Evolutionary conservation across 2,797 vertebrate species (phyloP), one percentile per base, ranked within the genome.

Genomic region (Mus spretus): DNA sequence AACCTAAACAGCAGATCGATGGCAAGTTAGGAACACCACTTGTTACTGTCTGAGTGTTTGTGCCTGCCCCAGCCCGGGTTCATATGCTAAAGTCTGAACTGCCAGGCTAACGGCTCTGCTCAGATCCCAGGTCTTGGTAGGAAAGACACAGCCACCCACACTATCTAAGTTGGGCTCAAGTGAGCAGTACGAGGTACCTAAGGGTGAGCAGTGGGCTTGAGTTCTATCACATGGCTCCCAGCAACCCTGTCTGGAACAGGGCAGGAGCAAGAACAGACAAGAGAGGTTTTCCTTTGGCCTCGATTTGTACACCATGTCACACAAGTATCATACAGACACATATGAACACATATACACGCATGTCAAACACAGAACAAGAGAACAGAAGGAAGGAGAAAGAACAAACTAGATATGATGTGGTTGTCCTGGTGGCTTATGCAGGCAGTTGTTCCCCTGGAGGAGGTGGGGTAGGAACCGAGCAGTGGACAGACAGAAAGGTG

Each of bases 1-100:
- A 75, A 40, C 26, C 0, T 4, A 1, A 40, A 55, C 12, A 65
- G 74, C 5, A 4, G 34, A 63, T 84, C n/a, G 9, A 3, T 0
- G 22, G 31, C 79, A 55, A 80, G n/a, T 19, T 50, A 78, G 40
- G n/a, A 47, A 24, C 13, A n/a, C 14, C 1, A 19, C 44, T 63
- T 67, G 8, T 40, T 44, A 15, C 61, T 78, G 61, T 61, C 81
- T 20, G 57, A 81, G 55, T 34, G 87, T 95, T 24, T 65, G 57
- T 34, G 47, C 37, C n/a, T 31, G 8, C 17, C 47, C 14, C 6
- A 9, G 3, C 37, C 24, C 6, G n/a, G 15, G 72, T 77, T 47
- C 50, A 57, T 6, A 47, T 6, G 14, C 5, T 81, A 57, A 47
- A 90, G 80, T 86, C 37, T 14, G 50, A 80, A n/a, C 14, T 9